Percentiles rank a stretch among this genome's conserved stretches.
Evolutionary conservation across 2,888 invertebrate genomes (phyloP).

Genomic region (Argyra leucocephala): DNA sequence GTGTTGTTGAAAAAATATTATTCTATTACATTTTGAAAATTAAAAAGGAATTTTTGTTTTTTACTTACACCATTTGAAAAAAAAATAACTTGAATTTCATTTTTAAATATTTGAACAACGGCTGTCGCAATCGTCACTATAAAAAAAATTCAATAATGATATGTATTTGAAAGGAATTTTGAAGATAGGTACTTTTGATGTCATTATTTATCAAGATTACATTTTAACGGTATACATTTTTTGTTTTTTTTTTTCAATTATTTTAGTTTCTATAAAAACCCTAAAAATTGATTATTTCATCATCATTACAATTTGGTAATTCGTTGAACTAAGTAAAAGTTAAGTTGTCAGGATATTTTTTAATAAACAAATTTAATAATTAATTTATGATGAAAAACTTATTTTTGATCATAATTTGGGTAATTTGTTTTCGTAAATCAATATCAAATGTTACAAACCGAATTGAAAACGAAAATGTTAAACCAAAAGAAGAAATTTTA

Average conservation of each 20-base stretch:
- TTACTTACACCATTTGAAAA: no score
- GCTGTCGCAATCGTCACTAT: neutral
- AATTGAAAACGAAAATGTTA: neutral
- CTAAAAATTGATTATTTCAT: neutral
- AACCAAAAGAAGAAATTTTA: neutral
- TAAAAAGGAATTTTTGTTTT: no score
- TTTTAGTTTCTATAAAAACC: neutral
- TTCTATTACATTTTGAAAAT: no score
- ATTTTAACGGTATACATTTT: no score
- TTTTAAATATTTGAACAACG: no score
- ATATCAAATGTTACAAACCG: neutral
- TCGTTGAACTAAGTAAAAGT: neutral
- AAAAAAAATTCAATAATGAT: no score
- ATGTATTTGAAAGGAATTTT: no score
- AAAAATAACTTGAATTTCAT: no score
- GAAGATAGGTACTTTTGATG: no score
- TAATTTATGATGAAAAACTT: neutral
- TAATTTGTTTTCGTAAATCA: neutral
- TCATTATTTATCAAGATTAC: no score
- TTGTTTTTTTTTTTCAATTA: no score
- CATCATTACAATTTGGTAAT: neutral
- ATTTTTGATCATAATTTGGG: neutral
- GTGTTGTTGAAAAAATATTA: no score
- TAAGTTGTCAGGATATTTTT: neutral
- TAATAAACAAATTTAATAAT: neutral